These are phyloP conservation scores for Phengaris alcon DNA, from an alignment of 2,888 invertebrate species.

Conservation along the genomic window DNA sequence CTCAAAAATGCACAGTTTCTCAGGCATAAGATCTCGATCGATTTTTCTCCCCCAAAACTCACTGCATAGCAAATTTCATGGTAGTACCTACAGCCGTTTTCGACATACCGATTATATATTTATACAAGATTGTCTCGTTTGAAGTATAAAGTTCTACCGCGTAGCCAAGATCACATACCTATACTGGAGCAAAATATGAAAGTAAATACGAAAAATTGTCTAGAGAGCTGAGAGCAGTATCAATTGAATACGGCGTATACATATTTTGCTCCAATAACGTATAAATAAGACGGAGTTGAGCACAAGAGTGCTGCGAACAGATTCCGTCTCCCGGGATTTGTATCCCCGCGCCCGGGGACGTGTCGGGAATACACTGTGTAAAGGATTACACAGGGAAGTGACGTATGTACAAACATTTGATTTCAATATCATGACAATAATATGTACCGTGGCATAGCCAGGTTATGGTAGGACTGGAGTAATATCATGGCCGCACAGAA, in stretches of 20 bases:
- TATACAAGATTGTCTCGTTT: too few relatives aligned
- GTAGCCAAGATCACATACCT: background rate
- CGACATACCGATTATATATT: too few relatives aligned
- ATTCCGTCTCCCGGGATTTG: constrained; percentile 71
- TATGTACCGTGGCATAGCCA: background rate
- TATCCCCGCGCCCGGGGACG: constrained; percentile 66
- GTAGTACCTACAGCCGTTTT: too few relatives aligned
- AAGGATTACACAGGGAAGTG: constrained; percentile 22
- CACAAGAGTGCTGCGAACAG: constrained; percentile 57
- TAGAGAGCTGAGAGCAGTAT: background rate
- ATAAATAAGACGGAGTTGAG: constrained; percentile 64
- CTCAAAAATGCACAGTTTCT: too few relatives aligned
- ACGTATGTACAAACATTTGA: constrained; percentile 1
- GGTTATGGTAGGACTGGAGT: too few relatives aligned
- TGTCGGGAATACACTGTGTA: constrained; percentile 59
- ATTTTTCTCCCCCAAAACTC: too few relatives aligned
- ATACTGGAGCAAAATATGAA: background rate
- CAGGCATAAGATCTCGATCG: too few relatives aligned
- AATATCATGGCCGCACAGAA: too few relatives aligned
- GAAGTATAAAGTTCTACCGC: too few relatives aligned
- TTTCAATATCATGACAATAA: background rate
- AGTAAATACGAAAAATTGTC: constrained; percentile 12
- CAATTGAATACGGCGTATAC: constrained; percentile 40
- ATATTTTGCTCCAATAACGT: constrained; percentile 61
- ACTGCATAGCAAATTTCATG: too few relatives aligned